These are phyloP conservation scores for Neoascia interrupta DNA, from an alignment of 2,888 invertebrate species.

Conservation along the genomic window DNA sequence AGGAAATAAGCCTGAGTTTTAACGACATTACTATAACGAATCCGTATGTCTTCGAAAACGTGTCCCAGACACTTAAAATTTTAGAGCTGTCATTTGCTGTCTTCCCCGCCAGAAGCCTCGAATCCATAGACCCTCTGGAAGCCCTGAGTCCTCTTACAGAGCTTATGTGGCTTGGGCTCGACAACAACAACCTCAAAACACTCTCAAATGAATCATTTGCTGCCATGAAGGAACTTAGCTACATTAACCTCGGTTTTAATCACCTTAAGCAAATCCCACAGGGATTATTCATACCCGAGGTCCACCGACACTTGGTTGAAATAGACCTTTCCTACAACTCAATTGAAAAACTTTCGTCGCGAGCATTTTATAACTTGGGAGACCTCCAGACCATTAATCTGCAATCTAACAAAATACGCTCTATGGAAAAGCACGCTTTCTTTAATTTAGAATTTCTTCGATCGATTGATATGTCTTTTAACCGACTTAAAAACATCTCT, in stretches of 20 bases:
- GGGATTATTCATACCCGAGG: conserved; percentile 84
- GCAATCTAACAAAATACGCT: conserved; percentile 88
- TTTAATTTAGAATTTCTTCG: conserved; percentile 88
- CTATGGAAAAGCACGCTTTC: conserved; percentile 87
- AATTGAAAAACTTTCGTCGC: conserved; percentile 84
- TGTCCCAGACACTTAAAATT: conserved; percentile 88
- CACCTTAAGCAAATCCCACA: conserved; percentile 86
- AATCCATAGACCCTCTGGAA: conserved; percentile 85
- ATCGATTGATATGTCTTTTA: conserved; percentile 91
- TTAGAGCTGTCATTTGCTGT: conserved; percentile 93
- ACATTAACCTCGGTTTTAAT: conserved; percentile 93
- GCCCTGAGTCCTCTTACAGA: conserved; percentile 87
- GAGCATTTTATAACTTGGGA: conserved; percentile 86
- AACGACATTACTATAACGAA: conserved; percentile 92
- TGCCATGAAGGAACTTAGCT: conserved; percentile 85
- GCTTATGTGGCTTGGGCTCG: conserved; percentile 90
- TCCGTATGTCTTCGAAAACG: conserved; percentile 88
- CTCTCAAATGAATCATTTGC: conserved; percentile 87
- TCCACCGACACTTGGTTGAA: conserved; percentile 87
- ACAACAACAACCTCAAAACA: conserved; percentile 91
- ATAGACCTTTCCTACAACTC: conserved; percentile 91
- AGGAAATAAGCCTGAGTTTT: conserved; percentile 94
- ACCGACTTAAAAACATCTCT: conserved; percentile 87
- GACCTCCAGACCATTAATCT: conserved; percentile 89
- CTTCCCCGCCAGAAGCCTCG: conserved; percentile 81